Percentiles rank a stretch among this genome's conserved stretches.
These are phyloP conservation scores for Drosophila dives DNA, from an alignment of 2,888 invertebrate genomes.

Conservation along the genomic window DNA sequence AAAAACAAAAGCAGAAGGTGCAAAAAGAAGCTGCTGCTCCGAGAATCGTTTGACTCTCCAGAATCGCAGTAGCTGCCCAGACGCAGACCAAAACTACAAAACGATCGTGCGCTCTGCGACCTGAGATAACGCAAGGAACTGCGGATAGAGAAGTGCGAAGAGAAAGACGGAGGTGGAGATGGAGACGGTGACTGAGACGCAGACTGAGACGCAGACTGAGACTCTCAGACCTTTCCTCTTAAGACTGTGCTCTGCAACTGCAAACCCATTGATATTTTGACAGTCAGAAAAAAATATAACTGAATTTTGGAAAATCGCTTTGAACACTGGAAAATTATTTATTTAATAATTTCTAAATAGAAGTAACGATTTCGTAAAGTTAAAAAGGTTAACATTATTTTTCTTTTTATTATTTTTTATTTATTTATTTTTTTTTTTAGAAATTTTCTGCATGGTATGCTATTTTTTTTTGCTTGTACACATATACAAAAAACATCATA, in stretches of 20 bases:
- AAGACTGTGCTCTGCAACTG: neutral
- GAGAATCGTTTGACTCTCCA: slow-evolving; percentile 22
- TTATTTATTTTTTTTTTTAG: neutral
- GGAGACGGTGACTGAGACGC: neutral
- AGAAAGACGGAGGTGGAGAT: neutral
- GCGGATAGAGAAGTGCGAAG: neutral
- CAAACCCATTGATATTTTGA: neutral
- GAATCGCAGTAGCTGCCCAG: slow-evolving; percentile 76
- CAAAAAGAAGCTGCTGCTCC: slow-evolving; percentile 5
- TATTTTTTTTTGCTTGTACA: neutral
- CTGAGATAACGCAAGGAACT: slow-evolving; percentile 57
- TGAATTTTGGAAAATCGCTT: neutral
- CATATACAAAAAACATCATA: neutral
- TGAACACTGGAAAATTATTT: neutral
- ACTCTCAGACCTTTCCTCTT: slow-evolving; percentile 1
- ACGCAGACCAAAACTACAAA: slow-evolving; percentile 69
- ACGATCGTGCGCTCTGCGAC: slow-evolving; percentile 59
- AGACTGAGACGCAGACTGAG: neutral
- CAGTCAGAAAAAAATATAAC: neutral
- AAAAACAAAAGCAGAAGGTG: slow-evolving; percentile 41
- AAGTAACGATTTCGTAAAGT: neutral
- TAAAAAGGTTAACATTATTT: no score
- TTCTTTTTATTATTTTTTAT: no score
- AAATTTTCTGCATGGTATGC: no score
- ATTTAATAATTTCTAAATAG: neutral